phyloP scores from a whole-genome alignment of 2,113 vertebrate genomes.

The Poecilia latipinna region DNA sequence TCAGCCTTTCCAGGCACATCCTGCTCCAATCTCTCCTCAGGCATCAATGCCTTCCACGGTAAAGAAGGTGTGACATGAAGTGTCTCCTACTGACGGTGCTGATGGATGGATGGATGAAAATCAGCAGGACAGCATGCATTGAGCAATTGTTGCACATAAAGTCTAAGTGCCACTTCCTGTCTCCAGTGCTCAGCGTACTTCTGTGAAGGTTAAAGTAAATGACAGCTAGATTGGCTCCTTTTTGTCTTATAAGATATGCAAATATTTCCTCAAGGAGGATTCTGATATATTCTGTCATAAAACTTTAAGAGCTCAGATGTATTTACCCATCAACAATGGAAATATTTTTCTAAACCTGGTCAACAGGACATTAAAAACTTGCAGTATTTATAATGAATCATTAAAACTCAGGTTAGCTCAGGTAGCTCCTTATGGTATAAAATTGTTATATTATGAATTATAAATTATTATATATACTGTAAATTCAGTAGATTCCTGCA shows the following conservation, averaged over 20 bases:
- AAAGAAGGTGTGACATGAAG: constrained; percentile 43
- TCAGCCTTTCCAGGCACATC: constrained; percentile 21
- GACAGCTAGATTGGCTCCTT: constrained; percentile 16
- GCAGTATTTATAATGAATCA: no score
- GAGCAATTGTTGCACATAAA: constrained; percentile 39
- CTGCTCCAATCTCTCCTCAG: constrained; percentile 5
- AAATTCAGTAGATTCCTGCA: no score
- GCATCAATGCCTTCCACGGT: constrained; percentile 21
- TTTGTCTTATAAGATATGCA: constrained; percentile 5
- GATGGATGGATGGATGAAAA: constrained; percentile 43
- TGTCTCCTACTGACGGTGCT: constrained; percentile 32
- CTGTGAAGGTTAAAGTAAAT: constrained; percentile 23
- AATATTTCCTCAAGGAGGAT: background rate
- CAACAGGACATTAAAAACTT: background rate
- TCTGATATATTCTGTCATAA: no score
- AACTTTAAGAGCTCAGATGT: background rate
- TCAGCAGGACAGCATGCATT: constrained; percentile 34
- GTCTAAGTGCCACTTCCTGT: constrained; percentile 19
- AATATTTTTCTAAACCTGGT: background rate
- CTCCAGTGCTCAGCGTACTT: constrained; percentile 2
- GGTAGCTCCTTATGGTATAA: no score
- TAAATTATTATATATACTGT: no score
- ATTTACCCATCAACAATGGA: background rate
- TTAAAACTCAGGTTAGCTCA: no score
- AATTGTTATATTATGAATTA: no score